Evolutionary conservation across 2,888 invertebrate genomes (phyloP).

Genomic region (Standfussiana lucernea): DNA sequence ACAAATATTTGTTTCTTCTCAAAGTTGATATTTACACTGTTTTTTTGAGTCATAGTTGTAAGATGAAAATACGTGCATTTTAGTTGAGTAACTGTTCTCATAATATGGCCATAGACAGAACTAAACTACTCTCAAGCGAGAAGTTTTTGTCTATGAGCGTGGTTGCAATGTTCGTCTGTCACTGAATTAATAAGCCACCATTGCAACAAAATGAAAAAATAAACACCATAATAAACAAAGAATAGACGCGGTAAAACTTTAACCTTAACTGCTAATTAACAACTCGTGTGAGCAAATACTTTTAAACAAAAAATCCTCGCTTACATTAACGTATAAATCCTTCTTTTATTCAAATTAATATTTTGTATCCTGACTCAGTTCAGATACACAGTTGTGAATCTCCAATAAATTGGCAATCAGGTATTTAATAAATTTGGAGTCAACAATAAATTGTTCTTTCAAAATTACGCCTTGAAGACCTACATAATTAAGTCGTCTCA

Average conservation of each 20-base stretch:
- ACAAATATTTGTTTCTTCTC: neutral
- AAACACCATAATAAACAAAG: slow-evolving; percentile 66
- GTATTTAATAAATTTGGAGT: neutral
- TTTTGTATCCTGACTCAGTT: slow-evolving; percentile 29
- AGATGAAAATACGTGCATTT: slow-evolving; percentile 11
- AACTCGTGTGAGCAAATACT: slow-evolving; percentile 75
- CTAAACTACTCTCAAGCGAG: neutral
- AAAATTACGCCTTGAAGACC: slow-evolving; percentile 32
- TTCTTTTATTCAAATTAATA: slow-evolving; percentile 27
- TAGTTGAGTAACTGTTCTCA: neutral
- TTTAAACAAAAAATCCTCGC: slow-evolving; percentile 60
- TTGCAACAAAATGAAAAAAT: slow-evolving; percentile 60
- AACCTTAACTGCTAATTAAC: slow-evolving; percentile 81
- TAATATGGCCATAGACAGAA: slow-evolving; percentile 10
- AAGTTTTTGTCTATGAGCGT: slow-evolving; percentile 50
- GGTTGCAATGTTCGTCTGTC: slow-evolving; percentile 58
- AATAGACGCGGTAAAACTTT: slow-evolving; percentile 77
- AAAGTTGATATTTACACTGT: slow-evolving; percentile 37
- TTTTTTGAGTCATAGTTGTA: slow-evolving; percentile 2
- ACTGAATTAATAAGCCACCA: slow-evolving; percentile 44
- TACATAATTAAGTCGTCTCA: slow-evolving; percentile 9
- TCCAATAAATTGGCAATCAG: no score
- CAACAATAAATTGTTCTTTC: slow-evolving; percentile 3
- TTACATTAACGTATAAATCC: slow-evolving; percentile 44
- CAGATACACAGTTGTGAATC: slow-evolving; percentile 15